Evolutionary conservation across 2,797 vertebrate genomes (phyloP), one percentile per base, ranked within the genome.

Genomic region (Erpetoichthys calabaricus): DNA sequence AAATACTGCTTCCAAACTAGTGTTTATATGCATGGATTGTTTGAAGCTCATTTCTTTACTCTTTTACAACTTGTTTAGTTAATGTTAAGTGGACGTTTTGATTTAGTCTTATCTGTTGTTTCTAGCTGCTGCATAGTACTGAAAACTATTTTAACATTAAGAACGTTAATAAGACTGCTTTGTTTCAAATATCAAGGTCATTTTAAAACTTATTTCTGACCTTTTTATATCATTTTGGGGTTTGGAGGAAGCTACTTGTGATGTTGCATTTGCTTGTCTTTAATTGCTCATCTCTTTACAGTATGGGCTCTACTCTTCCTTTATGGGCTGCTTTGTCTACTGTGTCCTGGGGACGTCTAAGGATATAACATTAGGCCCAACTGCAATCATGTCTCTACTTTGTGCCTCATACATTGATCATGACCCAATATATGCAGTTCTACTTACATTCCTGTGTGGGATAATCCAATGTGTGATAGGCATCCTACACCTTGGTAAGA

Each of bases 301-400:
- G 94, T 97, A 86, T 0, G 94, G 95, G 8, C 86, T 98, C 52
- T 97, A 97, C 57, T 97, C 95, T 0, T 89, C 94, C 51, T 95
- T 96, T 72, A 79, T 89, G 86, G 95, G 95, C 8, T 89, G 93
- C 56, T 96, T 98, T 6, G 72, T 97, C 53, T 98, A 98, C 73
- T 84, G 85, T 59, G 6, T 97, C n/a, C 77, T 98, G 65, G 95
- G 95, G 59, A 97, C 93, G 0, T 91, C 95, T 8, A 96, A 94
- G 69, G 94, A 98, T 0, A 79, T 98, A 72, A 97, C 94, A 0
- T 75, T 98, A 75, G 95, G 95, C 44, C 94, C 95, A 42, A 98
- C 94, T 0, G 94, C 95, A 68, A 94, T 98, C 83, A 91, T 98
- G 93, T 98, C 95, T 1, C 88, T 97, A 47, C 81, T 98, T 47